Base-by-base conservation (phyloP, 2,888 invertebrate species). In the Graphium colonna region DNA sequence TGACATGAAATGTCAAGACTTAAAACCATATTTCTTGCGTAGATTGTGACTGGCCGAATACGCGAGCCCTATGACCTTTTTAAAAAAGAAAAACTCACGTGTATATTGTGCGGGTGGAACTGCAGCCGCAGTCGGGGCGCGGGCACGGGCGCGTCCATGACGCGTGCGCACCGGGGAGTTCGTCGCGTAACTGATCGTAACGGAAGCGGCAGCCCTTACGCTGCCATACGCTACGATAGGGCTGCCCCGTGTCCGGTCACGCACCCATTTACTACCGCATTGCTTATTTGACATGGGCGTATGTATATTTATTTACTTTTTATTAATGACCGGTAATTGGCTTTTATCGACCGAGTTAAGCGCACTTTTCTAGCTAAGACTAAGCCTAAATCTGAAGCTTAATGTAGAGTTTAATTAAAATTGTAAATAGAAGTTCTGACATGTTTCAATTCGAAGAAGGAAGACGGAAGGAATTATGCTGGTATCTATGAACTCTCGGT, bases 21-120 rank as follows among this genome's bases (percentile, higher is more conserved):
- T 36, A 7, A 21, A 48, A 50, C 39, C 36, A 28, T 42, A 21
- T 5, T 3, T 21, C 21, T n/a, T 21, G 21, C 21, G 2, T 21
- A 21, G 21, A 2, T 21, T n/a, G n/a, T n/a, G n/a, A 12, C 36
- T 36, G 36, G 36, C 36, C 36, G n/a, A 36, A 36, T 36, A 2
- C n/a, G n/a, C 36, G 12, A 36, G 4, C n/a, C 36, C n/a, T 36
- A 2, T 18, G 16, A 12, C 38, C 42, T 12, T 28, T 8, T 41
- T 16, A 13, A 46, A 8, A 10, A 49, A 13, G 10, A 28, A 17
- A 33, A 18, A 72, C 88, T 88, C 74, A 89, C 89, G 57, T 89
- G 88, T 56, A 88, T 88, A 57, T 88, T 86, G 68, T 86, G 80
- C 54, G 88, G 83, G 57, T 85, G 87, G 33, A 87, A 71, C 18